Conservation (phyloP, 64 coral and sea anemone genomes). For the Acropora yongei region DNA sequence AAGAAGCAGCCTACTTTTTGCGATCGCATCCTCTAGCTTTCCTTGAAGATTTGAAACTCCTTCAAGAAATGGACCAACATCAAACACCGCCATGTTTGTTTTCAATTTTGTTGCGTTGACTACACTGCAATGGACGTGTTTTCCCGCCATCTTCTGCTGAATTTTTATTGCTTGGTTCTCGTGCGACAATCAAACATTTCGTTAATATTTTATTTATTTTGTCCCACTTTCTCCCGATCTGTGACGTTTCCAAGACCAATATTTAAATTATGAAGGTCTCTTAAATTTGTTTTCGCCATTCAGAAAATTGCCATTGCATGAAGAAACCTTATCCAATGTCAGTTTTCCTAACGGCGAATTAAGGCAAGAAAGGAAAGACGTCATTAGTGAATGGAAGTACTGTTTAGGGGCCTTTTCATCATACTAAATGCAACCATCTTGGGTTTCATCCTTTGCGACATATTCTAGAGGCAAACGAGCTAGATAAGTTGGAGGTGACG, state of each 20-base stretch:
- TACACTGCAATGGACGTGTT: not conserved
- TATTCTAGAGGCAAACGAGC: too few relatives aligned
- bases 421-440: too few relatives aligned
- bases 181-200: not conserved
- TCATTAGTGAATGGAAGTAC: too few relatives aligned
- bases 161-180: not conserved
- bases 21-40: conserved; percentile 67
- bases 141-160: not conserved
- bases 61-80: conserved; percentile 59
- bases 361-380: too few relatives aligned
- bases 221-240: not conserved
- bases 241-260: not conserved
- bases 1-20: conserved; percentile 46
- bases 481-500: too few relatives aligned
- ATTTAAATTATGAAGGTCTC: too few relatives aligned
- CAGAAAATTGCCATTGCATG: too few relatives aligned
- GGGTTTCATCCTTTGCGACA: too few relatives aligned
- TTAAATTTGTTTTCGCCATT: too few relatives aligned
- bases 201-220: not conserved
- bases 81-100: conserved; percentile 70
- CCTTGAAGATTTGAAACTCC: conserved; percentile 50
- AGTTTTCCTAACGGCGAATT: too few relatives aligned
- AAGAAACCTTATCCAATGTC: too few relatives aligned
- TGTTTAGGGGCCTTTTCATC: too few relatives aligned
- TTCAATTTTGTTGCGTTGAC: conserved; percentile 37